Percentiles rank a stretch among this genome's conserved stretches.
Conservation (phyloP, 2,888 invertebrate genomes). For the Euclidia mi region DNA sequence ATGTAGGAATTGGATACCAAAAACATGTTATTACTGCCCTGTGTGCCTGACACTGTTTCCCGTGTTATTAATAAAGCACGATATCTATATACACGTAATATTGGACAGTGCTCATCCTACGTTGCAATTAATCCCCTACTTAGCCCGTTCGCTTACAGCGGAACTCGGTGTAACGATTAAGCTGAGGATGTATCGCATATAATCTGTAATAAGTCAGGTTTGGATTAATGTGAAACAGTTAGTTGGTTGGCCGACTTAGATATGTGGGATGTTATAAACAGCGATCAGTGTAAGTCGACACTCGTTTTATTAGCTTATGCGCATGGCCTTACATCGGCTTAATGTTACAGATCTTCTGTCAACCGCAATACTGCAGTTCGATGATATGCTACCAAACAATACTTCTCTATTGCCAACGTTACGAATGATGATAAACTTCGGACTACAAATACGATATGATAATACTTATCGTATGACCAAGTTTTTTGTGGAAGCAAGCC, state of each 20-base stretch:
- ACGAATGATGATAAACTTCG: constrained; percentile 56
- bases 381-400: constrained; percentile 11
- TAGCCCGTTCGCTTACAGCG: too few species aligned
- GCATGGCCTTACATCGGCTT: constrained; percentile 43
- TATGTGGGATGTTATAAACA: constrained; percentile 27
- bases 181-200: constrained; percentile 4
- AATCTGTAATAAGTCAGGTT: background rate
- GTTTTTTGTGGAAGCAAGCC: constrained; percentile 73
- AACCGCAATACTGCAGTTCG: constrained; percentile 18
- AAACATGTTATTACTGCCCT: too few species aligned
- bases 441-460: constrained; percentile 68
- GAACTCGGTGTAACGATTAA: constrained; percentile 10
- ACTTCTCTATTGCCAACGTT: constrained; percentile 18
- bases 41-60: too few species aligned
- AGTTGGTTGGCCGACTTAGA: background rate
- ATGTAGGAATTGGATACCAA: too few species aligned
- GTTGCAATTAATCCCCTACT: too few species aligned
- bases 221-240: constrained; percentile 1
- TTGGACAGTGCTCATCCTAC: too few species aligned
- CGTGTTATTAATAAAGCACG: too few species aligned
- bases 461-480: constrained; percentile 78
- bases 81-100: too few species aligned
- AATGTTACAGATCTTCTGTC: constrained; percentile 37
- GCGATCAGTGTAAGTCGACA: constrained; percentile 34
- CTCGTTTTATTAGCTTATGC: constrained; percentile 42